phyloP scores from a whole-genome alignment of 2,113 vertebrate species.

The Odobenus rosmarus region DNA sequence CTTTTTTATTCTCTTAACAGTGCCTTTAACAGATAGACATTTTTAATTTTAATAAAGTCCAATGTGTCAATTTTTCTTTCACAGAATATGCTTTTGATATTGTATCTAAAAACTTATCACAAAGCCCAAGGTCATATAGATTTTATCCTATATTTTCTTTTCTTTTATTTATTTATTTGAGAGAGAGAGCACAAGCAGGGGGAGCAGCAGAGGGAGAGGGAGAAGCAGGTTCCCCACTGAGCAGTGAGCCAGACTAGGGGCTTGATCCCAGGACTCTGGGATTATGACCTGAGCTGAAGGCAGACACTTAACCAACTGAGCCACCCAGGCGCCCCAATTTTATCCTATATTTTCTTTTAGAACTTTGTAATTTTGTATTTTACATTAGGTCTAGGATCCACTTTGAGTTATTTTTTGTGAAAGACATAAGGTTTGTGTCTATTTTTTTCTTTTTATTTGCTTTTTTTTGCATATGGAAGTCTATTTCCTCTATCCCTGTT shows the following conservation, averaged over 20 bases:
- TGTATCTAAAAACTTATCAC: not conserved
- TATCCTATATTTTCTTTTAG: not conserved
- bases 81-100: not conserved
- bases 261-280: not conserved
- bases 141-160: not conserved
- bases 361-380: not conserved
- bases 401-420: conserved; percentile 20
- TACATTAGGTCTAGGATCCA: not conserved
- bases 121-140: not conserved
- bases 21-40: not conserved
- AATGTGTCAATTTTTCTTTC: not conserved
- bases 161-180: not conserved
- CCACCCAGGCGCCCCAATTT: not conserved
- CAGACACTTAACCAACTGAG: not conserved
- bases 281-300: not conserved
- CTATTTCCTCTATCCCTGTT: not conserved
- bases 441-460: not conserved
- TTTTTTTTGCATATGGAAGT: not conserved
- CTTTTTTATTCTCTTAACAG: not conserved
- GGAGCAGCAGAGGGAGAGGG: not conserved
- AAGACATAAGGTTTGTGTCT: not conserved
- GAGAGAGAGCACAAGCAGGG: not conserved
- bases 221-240: not conserved
- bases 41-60: conserved; percentile 18
- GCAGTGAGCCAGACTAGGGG: not conserved